Conservation (phyloP, 2,797 vertebrate genomes). For the Mastacembelus armatus region DNA sequence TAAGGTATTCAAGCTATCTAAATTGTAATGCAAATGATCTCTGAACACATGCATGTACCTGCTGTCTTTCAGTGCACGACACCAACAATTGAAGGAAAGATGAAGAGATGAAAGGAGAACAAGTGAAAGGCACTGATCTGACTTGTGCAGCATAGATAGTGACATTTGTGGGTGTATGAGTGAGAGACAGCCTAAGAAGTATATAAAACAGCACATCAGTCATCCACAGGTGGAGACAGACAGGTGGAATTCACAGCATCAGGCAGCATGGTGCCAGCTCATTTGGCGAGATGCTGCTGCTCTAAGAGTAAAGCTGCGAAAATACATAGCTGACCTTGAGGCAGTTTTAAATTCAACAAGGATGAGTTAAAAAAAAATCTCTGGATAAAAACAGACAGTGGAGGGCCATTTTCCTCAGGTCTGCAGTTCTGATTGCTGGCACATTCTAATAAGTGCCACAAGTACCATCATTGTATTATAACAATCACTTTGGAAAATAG, state of each 20-base stretch:
- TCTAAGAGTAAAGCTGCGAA: constrained; percentile 12
- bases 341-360: constrained; percentile 42
- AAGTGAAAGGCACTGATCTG: constrained; percentile 74
- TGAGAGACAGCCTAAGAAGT: constrained; percentile 64
- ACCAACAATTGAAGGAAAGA: constrained; percentile 29
- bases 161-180: constrained; percentile 66
- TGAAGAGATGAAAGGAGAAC: constrained; percentile 42
- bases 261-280: constrained; percentile 56
- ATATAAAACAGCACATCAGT: constrained; percentile 69
- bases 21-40: constrained; percentile 54
- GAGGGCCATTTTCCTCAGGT: constrained; percentile 33
- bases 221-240: constrained; percentile 68
- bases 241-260: constrained; percentile 61
- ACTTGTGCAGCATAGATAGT: constrained; percentile 61
- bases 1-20: constrained; percentile 18
- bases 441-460: constrained; percentile 1
- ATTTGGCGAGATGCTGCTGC: constrained; percentile 53
- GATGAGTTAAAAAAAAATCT: constrained; percentile 42
- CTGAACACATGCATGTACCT: constrained; percentile 10
- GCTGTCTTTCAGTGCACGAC: constrained; percentile 11
- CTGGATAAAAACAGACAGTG: constrained; percentile 12
- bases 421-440: constrained; percentile 40
- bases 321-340: constrained; percentile 58
- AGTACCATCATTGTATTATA: background rate
- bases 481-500: constrained; percentile 20